Conservation (phyloP, 2,888 invertebrate genomes). For the Tenodera sinensis region DNA sequence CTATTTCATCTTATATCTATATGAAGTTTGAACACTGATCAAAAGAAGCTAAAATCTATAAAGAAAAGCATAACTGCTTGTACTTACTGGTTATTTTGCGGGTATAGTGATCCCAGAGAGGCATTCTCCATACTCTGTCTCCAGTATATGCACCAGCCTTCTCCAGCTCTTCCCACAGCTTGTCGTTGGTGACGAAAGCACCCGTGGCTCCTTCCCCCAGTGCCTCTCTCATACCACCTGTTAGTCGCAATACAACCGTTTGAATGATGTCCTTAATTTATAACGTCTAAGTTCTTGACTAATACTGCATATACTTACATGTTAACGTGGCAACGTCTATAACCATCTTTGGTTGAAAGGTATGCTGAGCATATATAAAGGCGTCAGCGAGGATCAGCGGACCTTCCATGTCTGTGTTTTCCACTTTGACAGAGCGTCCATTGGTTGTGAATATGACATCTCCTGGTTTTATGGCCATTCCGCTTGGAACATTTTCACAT, state of each 20-base stretch:
- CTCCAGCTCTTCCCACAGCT: conserved; percentile 64
- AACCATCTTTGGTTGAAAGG: conserved; percentile 67
- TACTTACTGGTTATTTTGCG: conserved; percentile 51
- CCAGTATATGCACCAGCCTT: conserved; percentile 69
- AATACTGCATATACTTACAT: conserved; percentile 39
- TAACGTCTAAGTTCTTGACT: background rate
- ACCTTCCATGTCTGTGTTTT: conserved; percentile 76
- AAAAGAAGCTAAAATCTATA: background rate
- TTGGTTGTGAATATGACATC: conserved; percentile 72
- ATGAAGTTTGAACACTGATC: background rate
- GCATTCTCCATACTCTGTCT: conserved; percentile 81
- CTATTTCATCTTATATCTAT: background rate
- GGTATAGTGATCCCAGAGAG: conserved; percentile 69
- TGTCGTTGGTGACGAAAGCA: conserved; percentile 69
- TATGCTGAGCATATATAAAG: conserved; percentile 65
- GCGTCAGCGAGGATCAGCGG: conserved; percentile 77
- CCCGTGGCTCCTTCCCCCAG: conserved; percentile 67
- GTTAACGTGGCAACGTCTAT: conserved; percentile 79
- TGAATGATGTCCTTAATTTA: background rate
- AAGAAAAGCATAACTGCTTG: background rate
- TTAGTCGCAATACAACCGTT: background rate
- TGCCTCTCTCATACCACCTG: conserved; percentile 55
- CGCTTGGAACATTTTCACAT: conserved; percentile 76
- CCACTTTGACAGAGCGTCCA: conserved; percentile 70
- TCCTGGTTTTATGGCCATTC: conserved; percentile 71